phyloP scores from a whole-genome alignment of 2,797 vertebrate genomes.

The Labeo calbasu region DNA sequence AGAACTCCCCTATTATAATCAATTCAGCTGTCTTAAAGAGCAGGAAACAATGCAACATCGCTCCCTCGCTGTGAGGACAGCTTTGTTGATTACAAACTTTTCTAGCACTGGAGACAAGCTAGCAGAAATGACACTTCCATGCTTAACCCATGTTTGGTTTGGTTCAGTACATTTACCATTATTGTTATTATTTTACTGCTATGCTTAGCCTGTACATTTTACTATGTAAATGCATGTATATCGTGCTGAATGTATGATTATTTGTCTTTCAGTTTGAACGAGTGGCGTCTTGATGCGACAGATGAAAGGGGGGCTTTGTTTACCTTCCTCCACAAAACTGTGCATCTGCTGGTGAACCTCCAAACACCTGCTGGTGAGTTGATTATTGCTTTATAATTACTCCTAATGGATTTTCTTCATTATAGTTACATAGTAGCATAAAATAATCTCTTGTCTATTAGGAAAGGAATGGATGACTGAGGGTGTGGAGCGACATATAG shows the following conservation, averaged over 20 bases:
- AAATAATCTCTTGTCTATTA: slow-evolving; percentile 37
- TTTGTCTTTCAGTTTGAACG: slow-evolving; percentile 71
- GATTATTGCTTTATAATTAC: neutral
- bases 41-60: neutral
- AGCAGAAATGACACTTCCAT: neutral
- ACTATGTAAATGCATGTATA: neutral
- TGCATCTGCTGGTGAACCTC: slow-evolving; percentile 70
- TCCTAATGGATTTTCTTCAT: neutral
- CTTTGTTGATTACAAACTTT: neutral
- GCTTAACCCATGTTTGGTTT: neutral
- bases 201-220: neutral
- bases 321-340: slow-evolving; percentile 74
- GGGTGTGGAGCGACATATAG: slow-evolving; percentile 64
- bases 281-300: slow-evolving; percentile 71
- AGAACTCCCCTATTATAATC: neutral
- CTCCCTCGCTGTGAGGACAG: neutral
- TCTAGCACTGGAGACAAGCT: neutral
- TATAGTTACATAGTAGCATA: neutral
- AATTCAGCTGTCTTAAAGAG: neutral
- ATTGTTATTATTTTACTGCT: neutral
- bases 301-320: slow-evolving; percentile 60
- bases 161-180: neutral
- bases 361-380: slow-evolving; percentile 66
- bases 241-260: neutral
- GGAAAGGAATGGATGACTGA: slow-evolving; percentile 56